A percentile compares a stretch with the other conserved stretches of the same genome.
These are phyloP conservation scores for Electrophaes corylata DNA, from an alignment of 2,888 invertebrate genomes.

Conservation along the genomic window DNA sequence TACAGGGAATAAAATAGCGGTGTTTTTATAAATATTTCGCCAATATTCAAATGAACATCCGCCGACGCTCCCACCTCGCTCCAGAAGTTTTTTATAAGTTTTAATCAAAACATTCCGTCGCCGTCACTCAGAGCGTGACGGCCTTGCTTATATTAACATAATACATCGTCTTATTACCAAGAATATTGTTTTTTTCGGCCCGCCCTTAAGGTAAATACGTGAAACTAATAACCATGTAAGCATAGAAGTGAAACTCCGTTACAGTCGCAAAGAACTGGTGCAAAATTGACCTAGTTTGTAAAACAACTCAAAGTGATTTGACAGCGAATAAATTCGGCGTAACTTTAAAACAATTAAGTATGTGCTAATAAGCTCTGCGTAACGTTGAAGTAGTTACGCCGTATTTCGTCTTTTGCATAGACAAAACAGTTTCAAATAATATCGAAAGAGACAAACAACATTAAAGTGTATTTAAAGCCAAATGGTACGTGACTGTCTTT, in stretches of 20 bases:
- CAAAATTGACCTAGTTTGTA: too few relatives aligned
- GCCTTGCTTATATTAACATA: constrained; percentile 57
- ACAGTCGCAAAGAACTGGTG: too few relatives aligned
- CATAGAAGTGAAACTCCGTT: constrained; percentile 12
- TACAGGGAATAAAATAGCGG: constrained; percentile 18
- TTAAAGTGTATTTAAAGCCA: too few relatives aligned
- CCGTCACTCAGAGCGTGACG: constrained; percentile 46
- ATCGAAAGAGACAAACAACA: too few relatives aligned
- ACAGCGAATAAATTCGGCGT: too few relatives aligned
- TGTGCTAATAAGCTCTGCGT: too few relatives aligned
- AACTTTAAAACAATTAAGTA: too few relatives aligned
- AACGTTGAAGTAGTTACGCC: too few relatives aligned
- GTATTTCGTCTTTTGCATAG: too few relatives aligned
- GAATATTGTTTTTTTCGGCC: constrained; percentile 50
- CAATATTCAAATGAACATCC: constrained; percentile 29
- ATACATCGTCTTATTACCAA: constrained; percentile 51
- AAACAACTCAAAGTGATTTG: too few relatives aligned
- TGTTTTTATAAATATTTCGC: constrained; percentile 24
- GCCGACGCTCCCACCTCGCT: constrained; percentile 18
- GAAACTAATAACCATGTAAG: neutral
- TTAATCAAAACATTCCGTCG: constrained; percentile 64
- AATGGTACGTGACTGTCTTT: too few relatives aligned
- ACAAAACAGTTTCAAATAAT: too few relatives aligned
- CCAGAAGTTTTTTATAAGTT: constrained; percentile 60
- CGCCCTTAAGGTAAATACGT: constrained; percentile 34